These are phyloP conservation scores for Physella acuta DNA, from an alignment of 1,140 invertebrate species.

Conservation along the genomic window DNA sequence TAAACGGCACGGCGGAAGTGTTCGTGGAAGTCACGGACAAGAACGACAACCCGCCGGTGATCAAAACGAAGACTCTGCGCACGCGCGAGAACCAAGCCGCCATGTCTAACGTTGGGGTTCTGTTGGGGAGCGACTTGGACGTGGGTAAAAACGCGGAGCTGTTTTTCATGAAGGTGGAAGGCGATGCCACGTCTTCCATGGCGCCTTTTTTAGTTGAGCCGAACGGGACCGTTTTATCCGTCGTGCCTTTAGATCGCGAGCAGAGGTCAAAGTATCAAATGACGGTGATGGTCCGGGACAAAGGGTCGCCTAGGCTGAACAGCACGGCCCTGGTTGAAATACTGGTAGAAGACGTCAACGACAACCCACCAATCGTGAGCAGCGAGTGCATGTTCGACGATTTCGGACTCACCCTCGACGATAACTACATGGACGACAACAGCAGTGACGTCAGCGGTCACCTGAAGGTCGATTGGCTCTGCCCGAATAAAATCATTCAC, in stretches of 20 bases:
- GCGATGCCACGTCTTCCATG: neutral
- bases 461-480: neutral
- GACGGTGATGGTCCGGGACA: constrained; percentile 2
- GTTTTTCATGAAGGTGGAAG: neutral
- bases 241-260: constrained; percentile 4
- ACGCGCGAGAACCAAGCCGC: neutral
- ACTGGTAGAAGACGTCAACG: constrained; percentile 16
- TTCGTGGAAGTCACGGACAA: constrained; percentile 32
- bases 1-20: constrained; percentile 19
- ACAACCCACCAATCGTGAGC: constrained; percentile 6
- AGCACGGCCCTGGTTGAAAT: neutral
- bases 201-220: neutral
- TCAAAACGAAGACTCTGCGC: constrained; percentile 47
- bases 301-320: neutral
- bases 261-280: neutral
- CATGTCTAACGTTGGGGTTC: neutral
- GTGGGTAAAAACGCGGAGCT: constrained; percentile 9
- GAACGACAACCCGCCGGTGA: constrained; percentile 38
- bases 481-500: neutral
- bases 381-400: neutral
- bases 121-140: neutral
- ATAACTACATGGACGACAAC: neutral
- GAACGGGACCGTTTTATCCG: constrained; percentile 2
- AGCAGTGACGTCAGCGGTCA: neutral
- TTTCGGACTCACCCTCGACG: too few species aligned